These are phyloP conservation scores for Aspidiotus rigidus DNA, from an alignment of 2,888 invertebrate genomes.

Conservation along the genomic window DNA sequence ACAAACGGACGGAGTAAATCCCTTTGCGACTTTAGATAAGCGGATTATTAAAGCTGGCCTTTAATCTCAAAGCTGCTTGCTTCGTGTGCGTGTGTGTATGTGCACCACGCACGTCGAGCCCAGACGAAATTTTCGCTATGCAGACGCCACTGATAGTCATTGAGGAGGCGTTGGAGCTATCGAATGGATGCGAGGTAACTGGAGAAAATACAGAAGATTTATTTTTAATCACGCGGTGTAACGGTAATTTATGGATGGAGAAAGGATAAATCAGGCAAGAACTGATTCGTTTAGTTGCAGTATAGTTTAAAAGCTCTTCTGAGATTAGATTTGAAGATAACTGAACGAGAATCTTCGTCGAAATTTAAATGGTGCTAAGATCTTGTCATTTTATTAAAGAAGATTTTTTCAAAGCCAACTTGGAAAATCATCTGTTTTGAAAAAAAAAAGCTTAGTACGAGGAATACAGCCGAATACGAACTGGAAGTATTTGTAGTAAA, in stretches of 20 bases:
- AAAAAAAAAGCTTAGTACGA: too few relatives aligned
- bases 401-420: too few relatives aligned
- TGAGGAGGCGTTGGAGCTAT: background rate
- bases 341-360: too few relatives aligned
- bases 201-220: conserved; percentile 13
- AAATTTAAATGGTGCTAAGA: too few relatives aligned
- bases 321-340: too few relatives aligned
- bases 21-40: conserved; percentile 31
- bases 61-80: conserved; percentile 27
- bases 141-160: conserved; percentile 13
- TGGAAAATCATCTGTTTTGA: too few relatives aligned
- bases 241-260: conserved; percentile 26
- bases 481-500: too few relatives aligned
- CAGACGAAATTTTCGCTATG: conserved; percentile 19
- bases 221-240: conserved; percentile 29
- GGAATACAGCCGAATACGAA: too few relatives aligned
- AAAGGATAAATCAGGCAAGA: background rate
- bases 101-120: background rate
- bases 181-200: background rate
- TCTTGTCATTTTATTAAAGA: too few relatives aligned
- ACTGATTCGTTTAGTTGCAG: too few relatives aligned
- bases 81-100: background rate
- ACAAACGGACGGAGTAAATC: conserved; percentile 26
- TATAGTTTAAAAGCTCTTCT: too few relatives aligned
- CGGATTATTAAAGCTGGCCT: conserved; percentile 32